phyloP scores from a whole-genome alignment of 2,113 vertebrate species.

The Aptenodytes patagonicus region DNA sequence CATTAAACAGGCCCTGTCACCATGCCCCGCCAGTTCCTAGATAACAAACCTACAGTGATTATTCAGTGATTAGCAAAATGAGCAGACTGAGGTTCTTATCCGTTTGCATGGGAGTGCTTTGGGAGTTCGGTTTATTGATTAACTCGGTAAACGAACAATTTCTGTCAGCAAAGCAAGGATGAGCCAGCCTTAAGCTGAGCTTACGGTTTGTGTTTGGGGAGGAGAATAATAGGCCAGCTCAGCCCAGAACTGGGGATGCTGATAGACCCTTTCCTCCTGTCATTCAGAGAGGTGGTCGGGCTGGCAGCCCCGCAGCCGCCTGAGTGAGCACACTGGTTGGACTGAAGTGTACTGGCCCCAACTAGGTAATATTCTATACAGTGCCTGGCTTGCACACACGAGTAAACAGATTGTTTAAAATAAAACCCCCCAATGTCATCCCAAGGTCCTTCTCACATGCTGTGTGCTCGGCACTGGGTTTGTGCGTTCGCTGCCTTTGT shows the following conservation, averaged over 20 bases:
- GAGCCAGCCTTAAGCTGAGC: neutral
- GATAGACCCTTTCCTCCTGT: neutral
- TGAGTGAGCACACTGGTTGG: too few relatives aligned
- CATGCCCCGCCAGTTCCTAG: neutral
- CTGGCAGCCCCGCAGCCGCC: neutral
- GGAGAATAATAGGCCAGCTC: neutral
- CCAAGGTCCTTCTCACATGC: neutral
- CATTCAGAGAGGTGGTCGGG: rapidly evolving
- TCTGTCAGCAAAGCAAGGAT: neutral
- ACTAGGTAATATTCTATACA: rapidly evolving
- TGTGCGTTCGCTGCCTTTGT: neutral
- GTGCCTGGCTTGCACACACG: neutral
- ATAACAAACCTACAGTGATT: neutral
- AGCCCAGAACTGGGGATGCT: neutral
- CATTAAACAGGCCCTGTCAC: neutral
- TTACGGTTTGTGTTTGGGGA: rapidly evolving
- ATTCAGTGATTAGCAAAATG: neutral
- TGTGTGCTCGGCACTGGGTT: rapidly evolving
- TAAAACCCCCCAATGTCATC: conserved; percentile 4
- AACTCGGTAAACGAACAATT: neutral
- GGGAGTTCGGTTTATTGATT: neutral
- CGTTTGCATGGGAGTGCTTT: neutral
- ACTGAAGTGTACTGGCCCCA: neutral
- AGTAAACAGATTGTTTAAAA: neutral
- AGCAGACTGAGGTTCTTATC: neutral